phyloP scores from a whole-genome alignment of 2,888 invertebrate genomes.

The Diplolepis rosae region DNA sequence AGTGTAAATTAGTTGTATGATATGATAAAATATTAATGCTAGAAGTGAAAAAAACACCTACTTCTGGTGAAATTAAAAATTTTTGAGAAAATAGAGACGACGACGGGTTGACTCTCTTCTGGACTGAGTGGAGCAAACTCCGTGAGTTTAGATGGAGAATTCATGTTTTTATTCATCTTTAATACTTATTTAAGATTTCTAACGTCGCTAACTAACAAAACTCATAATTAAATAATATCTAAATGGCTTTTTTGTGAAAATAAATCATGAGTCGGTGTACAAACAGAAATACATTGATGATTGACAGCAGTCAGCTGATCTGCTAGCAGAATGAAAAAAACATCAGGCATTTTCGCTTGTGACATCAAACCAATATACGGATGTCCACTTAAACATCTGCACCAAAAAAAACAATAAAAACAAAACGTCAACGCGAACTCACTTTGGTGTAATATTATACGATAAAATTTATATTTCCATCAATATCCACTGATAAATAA shows the following conservation, averaged over 20 bases:
- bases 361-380: no score
- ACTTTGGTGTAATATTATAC: no score
- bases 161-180: conserved; percentile 77
- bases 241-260: background rate
- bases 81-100: conserved; percentile 84
- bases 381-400: no score
- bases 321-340: no score
- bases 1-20: background rate
- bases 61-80: conserved; percentile 83
- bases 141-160: conserved; percentile 81
- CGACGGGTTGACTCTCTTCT: conserved; percentile 83
- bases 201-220: background rate
- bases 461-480: no score
- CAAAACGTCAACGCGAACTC: no score
- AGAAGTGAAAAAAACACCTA: conserved; percentile 63
- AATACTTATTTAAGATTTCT: background rate
- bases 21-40: background rate
- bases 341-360: no score
- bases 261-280: background rate
- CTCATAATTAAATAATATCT: background rate
- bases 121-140: conserved; percentile 87
- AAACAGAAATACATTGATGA: no score
- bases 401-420: no score
- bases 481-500: no score
- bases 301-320: conserved; percentile 30